Conservation (phyloP, 2,888 invertebrate genomes). For the Epiperipatus broadwayi region DNA sequence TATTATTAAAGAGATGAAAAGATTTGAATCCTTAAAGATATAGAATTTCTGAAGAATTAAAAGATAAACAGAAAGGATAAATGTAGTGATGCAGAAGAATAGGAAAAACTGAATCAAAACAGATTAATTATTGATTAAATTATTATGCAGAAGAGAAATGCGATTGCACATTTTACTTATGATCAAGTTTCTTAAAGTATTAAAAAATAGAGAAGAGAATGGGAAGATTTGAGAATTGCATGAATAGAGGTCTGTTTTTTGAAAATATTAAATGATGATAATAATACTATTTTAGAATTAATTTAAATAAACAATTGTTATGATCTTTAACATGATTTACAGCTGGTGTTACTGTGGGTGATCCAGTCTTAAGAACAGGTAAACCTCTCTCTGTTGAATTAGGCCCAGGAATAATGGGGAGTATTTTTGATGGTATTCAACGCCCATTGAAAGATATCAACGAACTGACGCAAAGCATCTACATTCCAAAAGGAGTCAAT, state of each 20-base stretch:
- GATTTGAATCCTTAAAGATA: no score
- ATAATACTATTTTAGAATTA: conserved; percentile 6
- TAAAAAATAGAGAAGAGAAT: no score
- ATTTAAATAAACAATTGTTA: neutral
- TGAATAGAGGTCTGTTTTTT: conserved; percentile 1
- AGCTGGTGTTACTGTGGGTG: conserved; percentile 96
- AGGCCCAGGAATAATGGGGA: conserved; percentile 95
- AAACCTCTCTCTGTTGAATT: conserved; percentile 97
- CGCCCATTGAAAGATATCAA: conserved; percentile 87
- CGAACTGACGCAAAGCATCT: conserved; percentile 81
- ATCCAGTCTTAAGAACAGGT: conserved; percentile 93
- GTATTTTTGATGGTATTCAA: conserved; percentile 99
- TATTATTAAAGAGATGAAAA: no score
- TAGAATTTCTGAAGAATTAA: no score
- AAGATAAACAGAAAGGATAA: no score
- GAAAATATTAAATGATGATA: neutral
- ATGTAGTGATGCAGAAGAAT: no score
- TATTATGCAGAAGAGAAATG: no score
- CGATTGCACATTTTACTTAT: no score
- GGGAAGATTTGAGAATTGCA: no score
- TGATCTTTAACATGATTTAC: conserved; percentile 38
- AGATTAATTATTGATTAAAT: no score
- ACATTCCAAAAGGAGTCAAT: conserved; percentile 98
- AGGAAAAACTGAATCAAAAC: no score
- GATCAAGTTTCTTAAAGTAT: no score